Conservation (phyloP, 2,888 invertebrate species). For the Euplexia lucipara region DNA sequence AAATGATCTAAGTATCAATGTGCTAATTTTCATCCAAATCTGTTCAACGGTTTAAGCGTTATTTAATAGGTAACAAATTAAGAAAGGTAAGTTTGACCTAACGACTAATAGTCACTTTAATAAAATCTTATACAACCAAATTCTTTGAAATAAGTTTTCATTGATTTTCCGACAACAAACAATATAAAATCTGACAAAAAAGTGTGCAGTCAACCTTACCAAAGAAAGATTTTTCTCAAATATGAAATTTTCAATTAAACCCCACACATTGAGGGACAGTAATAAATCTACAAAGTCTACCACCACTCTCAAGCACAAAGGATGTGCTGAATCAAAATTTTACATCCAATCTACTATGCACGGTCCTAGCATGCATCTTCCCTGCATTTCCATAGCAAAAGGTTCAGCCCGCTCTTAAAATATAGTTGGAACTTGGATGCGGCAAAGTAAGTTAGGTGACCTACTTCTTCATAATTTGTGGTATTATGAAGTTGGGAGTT, state of each 20-base stretch:
- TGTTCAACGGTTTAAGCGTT: no score
- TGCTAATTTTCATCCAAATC: no score
- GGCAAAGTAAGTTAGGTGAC: constrained; percentile 47
- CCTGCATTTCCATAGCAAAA: constrained; percentile 79
- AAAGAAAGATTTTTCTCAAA: neutral
- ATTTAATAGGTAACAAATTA: no score
- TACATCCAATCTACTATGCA: constrained; percentile 77
- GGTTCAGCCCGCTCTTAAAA: constrained; percentile 61
- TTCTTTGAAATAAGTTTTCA: no score
- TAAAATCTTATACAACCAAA: no score
- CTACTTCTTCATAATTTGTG: constrained; percentile 49
- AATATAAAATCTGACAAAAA: no score
- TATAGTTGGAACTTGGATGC: constrained; percentile 50
- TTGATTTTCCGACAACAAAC: no score
- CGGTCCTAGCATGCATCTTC: constrained; percentile 71
- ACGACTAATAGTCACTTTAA: no score
- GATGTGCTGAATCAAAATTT: constrained; percentile 75
- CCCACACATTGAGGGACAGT: constrained; percentile 1
- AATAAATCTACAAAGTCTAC: constrained; percentile 48
- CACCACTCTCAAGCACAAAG: constrained; percentile 63
- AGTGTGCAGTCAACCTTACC: no score
- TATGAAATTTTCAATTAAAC: constrained; percentile 32
- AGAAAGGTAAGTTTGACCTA: no score
- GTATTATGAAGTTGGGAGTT: constrained; percentile 45
- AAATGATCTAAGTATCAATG: no score